A percentile compares a stretch with the other conserved stretches of the same genome.
Evolutionary conservation across 2,888 invertebrate genomes (phyloP).

Genomic region (Julus scandinavius): DNA sequence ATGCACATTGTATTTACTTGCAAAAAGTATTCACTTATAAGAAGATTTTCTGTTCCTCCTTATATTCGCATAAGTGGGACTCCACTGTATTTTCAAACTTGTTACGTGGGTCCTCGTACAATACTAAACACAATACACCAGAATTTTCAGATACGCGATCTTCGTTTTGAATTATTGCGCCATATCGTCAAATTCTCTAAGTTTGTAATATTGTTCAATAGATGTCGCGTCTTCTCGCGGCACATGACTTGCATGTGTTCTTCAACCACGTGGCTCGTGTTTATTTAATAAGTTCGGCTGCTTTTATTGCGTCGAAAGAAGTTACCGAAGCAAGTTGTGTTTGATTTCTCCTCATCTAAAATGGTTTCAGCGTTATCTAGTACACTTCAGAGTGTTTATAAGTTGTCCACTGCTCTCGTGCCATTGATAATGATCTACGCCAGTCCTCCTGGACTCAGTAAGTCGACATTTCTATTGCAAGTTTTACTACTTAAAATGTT

Average conservation of each 20-base stretch:
- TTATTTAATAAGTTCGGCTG: neutral
- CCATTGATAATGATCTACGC: conserved; percentile 3
- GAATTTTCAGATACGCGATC: too few species aligned
- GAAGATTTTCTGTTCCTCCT: too few species aligned
- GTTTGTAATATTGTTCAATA: neutral
- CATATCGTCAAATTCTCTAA: too few species aligned
- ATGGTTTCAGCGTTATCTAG: neutral
- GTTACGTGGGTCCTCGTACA: too few species aligned
- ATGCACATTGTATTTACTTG: too few species aligned
- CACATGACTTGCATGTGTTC: neutral
- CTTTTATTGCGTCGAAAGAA: neutral
- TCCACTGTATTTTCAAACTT: too few species aligned
- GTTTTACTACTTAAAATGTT: too few species aligned
- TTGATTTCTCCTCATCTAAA: neutral
- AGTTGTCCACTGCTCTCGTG: neutral
- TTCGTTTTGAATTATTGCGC: too few species aligned
- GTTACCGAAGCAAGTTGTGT: neutral
- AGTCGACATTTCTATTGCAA: neutral
- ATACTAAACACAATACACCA: too few species aligned
- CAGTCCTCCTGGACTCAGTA: neutral
- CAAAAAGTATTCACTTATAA: too few species aligned
- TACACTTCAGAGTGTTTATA: neutral
- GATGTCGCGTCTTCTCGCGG: neutral
- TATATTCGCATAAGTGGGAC: too few species aligned
- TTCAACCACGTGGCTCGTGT: neutral